A percentile compares a stretch with the other conserved stretches of the same genome.
These are phyloP conservation scores for Papilio polytes DNA, from an alignment of 1,140 invertebrate species.

Conservation along the genomic window DNA sequence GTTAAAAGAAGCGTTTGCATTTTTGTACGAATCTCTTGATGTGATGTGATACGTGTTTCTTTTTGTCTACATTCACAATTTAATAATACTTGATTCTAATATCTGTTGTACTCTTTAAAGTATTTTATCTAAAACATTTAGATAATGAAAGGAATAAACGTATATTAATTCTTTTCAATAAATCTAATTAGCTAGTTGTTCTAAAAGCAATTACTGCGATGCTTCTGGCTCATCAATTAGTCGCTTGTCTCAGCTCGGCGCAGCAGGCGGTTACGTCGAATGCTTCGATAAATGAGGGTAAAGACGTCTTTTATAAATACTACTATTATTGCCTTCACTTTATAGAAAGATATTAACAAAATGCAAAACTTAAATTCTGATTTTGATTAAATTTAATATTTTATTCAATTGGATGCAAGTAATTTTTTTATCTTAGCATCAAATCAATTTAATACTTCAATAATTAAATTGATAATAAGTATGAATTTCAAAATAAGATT, in stretches of 20 bases:
- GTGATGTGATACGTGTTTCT: neutral
- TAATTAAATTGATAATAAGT: too few species aligned
- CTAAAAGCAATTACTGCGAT: conserved; percentile 13
- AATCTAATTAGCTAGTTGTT: conserved; percentile 17
- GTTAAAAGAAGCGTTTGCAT: neutral
- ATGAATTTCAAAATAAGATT: too few species aligned
- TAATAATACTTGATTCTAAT: too few species aligned
- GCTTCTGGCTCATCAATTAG: neutral
- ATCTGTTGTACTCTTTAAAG: neutral
- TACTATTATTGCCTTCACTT: neutral
- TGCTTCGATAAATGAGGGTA: neutral
- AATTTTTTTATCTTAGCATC: neutral
- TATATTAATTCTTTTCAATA: conserved; percentile 14
- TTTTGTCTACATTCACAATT: neutral
- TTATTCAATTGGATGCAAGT: neutral
- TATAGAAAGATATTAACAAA: neutral
- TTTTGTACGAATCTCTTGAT: too few species aligned
- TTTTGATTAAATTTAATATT: too few species aligned
- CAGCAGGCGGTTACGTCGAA: neutral
- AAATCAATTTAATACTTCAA: too few species aligned
- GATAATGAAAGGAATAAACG: neutral
- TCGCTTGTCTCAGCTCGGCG: neutral
- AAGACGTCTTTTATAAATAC: conserved; percentile 4
- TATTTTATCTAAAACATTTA: neutral
- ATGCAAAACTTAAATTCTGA: neutral